Percentiles rank a stretch among this genome's conserved stretches.
Evolutionary conservation across 2,888 invertebrate genomes (phyloP).

Genomic region (Hydraecia micacea): DNA sequence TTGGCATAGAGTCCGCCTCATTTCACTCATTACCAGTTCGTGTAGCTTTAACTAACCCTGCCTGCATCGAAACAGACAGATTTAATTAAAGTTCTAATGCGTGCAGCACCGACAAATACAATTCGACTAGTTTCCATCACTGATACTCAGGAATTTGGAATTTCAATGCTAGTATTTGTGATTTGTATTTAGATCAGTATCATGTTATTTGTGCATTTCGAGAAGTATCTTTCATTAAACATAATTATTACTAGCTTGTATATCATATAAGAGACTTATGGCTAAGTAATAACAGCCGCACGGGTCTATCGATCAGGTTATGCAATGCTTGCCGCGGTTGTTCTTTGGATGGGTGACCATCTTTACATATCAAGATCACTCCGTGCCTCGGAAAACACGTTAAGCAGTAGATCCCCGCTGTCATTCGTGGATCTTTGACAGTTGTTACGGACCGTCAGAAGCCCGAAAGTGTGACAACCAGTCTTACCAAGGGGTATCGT

Average conservation of each 20-base stretch:
- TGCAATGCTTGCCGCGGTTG: no score
- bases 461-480: no score
- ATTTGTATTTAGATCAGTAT: background rate
- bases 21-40: slow-evolving; percentile 45
- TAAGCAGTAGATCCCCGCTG: background rate
- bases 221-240: background rate
- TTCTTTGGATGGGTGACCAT: no score
- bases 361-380: no score
- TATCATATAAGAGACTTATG: background rate
- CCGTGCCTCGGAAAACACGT: background rate
- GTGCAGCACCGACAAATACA: slow-evolving; percentile 1
- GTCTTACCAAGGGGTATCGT: no score
- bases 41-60: slow-evolving; percentile 44
- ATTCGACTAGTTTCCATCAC: slow-evolving; percentile 16
- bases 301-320: no score
- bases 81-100: slow-evolving; percentile 47
- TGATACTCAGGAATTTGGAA: slow-evolving; percentile 18
- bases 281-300: no score
- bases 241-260: background rate
- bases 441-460: background rate
- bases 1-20: slow-evolving; percentile 39
- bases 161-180: background rate
- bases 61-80: slow-evolving; percentile 17
- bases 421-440: background rate
- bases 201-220: background rate